Base-by-base conservation (phyloP, 2,888 invertebrate genomes). In the Eupithecia vulgata region DNA sequence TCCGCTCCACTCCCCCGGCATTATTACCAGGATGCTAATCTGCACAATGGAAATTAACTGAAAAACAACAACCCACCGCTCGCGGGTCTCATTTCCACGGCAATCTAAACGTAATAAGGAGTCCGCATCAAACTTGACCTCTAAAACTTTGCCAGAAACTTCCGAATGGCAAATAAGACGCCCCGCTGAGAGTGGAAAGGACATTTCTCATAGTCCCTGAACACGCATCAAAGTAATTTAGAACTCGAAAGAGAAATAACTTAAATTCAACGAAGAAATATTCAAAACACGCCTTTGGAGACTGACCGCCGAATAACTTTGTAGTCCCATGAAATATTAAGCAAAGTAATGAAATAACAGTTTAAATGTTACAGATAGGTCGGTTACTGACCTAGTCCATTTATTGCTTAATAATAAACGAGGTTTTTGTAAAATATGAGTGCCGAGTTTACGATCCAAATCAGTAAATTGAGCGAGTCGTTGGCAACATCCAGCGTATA, bases 1-100 rank as follows among this genome's bases (percentile, higher is more conserved):
- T 90, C 91, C 90, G 88, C 80, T 82, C 74, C 80, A 62, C 59
- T 74, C 67, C 57, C 48, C 25, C 12, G 79, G 80, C 80, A 84
- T 87, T 87, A 88, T 83, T 86, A 81, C 80, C 84, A 85, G 87
- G 86, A 89, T 85, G 84, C 88, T 88, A 88, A 90, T 90, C 87
- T 86, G 83, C 83, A 88, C 87, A 90, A 89, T 87, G 87, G 83
- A 86, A 88, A 87, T 86, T 82, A 83, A 81, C 82, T 83, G 75
- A 76, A 82, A 80, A 82, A 81, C 81, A 83, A 84, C 84, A 81
- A 82, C 75, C 73, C 71, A 76, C 71, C 72, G 74, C 78, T 81
- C 57, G 76, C 76, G 70, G 79, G 64, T 78, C 78, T 80, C 79
- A 83, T 83, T 86, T 82, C 78, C 83, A 82, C 85, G 82, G 71